phyloP scores from a whole-genome alignment of 2,888 invertebrate species.

The Epirrhoe alternata region DNA sequence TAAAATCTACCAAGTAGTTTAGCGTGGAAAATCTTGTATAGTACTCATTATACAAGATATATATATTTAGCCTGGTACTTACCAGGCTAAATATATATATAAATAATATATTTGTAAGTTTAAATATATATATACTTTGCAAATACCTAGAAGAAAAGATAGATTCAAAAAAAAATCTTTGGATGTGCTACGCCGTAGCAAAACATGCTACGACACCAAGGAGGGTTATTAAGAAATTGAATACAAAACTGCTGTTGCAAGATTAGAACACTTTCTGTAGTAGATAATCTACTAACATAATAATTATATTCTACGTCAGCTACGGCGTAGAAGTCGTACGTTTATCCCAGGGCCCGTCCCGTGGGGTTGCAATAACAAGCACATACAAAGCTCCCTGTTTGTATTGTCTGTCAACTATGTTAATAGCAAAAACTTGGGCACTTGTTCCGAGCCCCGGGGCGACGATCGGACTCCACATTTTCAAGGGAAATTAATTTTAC shows the following conservation, averaged over 20 bases:
- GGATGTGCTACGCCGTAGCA: slow-evolving; percentile 3
- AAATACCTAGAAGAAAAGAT: background rate
- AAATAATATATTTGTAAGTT: too few relatives aligned
- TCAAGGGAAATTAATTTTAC: slow-evolving; percentile 47
- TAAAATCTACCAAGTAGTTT: too few relatives aligned
- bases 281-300: background rate
- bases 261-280: background rate
- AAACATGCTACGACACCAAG: background rate
- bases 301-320: background rate
- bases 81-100: too few relatives aligned
- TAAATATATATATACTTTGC: too few relatives aligned
- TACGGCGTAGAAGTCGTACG: background rate
- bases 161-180: background rate
- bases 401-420: slow-evolving; percentile 49
- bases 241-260: background rate
- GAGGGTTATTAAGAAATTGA: too few relatives aligned
- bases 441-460: slow-evolving; percentile 40
- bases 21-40: too few relatives aligned
- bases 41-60: too few relatives aligned
- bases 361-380: background rate
- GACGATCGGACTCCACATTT: slow-evolving; percentile 46
- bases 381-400: slow-evolving; percentile 32
- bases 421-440: slow-evolving; percentile 47
- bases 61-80: too few relatives aligned
- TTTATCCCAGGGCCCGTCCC: slow-evolving; percentile 9